A percentile compares a stretch with the other conserved stretches of the same genome.
Evolutionary conservation across 2,797 vertebrate genomes (phyloP).

Genomic region (Anniella stebbinsi): DNA sequence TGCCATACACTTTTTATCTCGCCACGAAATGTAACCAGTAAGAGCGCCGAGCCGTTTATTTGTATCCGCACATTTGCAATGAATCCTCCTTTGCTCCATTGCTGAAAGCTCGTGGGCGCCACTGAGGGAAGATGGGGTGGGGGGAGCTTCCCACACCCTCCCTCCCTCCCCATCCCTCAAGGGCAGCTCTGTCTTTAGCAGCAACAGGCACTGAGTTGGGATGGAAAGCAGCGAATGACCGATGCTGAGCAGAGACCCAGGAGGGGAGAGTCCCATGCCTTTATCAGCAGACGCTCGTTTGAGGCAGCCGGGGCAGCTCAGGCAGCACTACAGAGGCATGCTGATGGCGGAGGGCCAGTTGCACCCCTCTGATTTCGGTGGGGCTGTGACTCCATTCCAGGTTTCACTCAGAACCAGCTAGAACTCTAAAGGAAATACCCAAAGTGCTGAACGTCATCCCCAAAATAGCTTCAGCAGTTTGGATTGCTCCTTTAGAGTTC

Average conservation of each 20-base stretch:
- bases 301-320: neutral
- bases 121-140: neutral
- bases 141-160: no score
- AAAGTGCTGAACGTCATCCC: no score
- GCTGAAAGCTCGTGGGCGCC: neutral
- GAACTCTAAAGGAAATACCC: no score
- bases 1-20: neutral
- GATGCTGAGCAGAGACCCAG: neutral
- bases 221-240: neutral
- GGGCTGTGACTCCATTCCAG: no score
- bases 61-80: neutral
- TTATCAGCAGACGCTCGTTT: neutral
- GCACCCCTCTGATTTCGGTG: neutral
- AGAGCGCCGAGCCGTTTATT: neutral
- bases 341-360: neutral
- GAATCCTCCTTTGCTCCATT: neutral
- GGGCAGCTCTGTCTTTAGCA: neutral
- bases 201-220: neutral
- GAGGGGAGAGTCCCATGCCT: neutral
- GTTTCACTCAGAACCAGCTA: no score
- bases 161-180: neutral
- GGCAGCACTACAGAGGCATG: neutral
- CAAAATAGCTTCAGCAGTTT: no score
- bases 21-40: neutral
- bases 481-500: no score